Evolutionary conservation across 1,140 invertebrate species (phyloP).

Genomic region (Drosophila kikkawai): DNA sequence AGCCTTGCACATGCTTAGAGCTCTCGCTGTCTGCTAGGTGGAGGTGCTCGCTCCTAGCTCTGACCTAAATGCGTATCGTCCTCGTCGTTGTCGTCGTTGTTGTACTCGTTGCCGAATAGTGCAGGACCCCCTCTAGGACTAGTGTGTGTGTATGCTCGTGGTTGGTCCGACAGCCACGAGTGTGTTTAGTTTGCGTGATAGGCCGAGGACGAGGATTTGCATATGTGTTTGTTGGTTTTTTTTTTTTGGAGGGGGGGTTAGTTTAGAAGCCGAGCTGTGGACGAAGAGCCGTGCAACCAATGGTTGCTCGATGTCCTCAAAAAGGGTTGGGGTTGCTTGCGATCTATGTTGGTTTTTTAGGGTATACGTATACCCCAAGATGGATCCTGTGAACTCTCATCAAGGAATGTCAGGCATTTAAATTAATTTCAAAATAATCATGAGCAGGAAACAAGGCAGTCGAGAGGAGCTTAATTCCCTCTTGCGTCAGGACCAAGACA

Average conservation of each 20-base stretch:
- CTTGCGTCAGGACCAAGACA: slow-evolving; percentile 21
- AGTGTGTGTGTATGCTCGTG: slow-evolving; percentile 22
- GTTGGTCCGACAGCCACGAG: slow-evolving; percentile 39
- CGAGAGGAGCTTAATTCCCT: slow-evolving; percentile 22
- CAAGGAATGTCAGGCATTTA: slow-evolving; percentile 54
- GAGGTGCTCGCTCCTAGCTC: slow-evolving; percentile 10
- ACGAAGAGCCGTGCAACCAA: slow-evolving; percentile 8
- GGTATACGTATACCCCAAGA: background rate
- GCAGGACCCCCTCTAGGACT: slow-evolving; percentile 34
- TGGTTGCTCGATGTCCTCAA: background rate
- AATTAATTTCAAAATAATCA: slow-evolving; percentile 83
- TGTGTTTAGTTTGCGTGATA: slow-evolving; percentile 75
- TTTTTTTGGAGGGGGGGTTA: slow-evolving; percentile 3
- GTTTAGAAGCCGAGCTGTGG: slow-evolving; percentile 54
- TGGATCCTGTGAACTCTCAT: background rate
- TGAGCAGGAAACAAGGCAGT: slow-evolving; percentile 49
- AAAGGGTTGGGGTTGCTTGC: background rate
- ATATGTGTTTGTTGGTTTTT: slow-evolving; percentile 32
- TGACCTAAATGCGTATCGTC: slow-evolving; percentile 76
- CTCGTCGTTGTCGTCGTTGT: background rate
- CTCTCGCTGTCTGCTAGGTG: slow-evolving; percentile 54
- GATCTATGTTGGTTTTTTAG: background rate
- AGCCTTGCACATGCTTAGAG: slow-evolving; percentile 79
- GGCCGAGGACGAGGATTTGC: slow-evolving; percentile 55
- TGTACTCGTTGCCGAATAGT: slow-evolving; percentile 64